Base-by-base conservation (phyloP, 2,113 vertebrate genomes). In the Syngnathus typhle region DNA sequence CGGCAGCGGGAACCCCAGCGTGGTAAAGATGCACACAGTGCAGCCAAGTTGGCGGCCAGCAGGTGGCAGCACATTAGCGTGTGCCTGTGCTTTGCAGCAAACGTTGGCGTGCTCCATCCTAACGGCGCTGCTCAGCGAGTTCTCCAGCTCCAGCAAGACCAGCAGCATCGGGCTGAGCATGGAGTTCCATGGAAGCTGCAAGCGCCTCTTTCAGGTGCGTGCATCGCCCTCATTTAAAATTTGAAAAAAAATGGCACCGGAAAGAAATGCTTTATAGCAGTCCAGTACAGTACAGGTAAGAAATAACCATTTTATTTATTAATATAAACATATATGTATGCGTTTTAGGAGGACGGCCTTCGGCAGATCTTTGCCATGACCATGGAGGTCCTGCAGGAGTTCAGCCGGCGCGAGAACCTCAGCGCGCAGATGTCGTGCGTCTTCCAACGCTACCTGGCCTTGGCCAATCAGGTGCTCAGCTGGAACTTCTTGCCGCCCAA, bases 401-500 rank as follows among this genome's bases (percentile, higher is more conserved):
- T 98, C 88, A 96, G 95, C 88, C 91, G 94, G 72, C 87, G 94
- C 60, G 96, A 98, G 78, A 97, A 95, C 89, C 93, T 99, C 75
- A 98, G 75, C 52, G 96, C 96, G 68, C 96, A 99, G 85, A 95
- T 98, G 95, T 99, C 97, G 43, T 97, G 93, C 0, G 96, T 99
- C 72, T 99, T 98, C 90, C 97, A 98, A 88, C 95, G 96, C 59
- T 98, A 98, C 80, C 91, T 99, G 86, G 92, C 96, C 79, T 92
- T 99, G 62, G 95, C 97, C 86, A 99, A 98, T 88, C 96, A 98
- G 84, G 95, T 98, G 78, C 92, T 99, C 89, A 98, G 97, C 89
- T 98, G 97, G 97, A 99, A 99, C 89, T 99, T 99, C 84, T 91
- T 99, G 85, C 97, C 97, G 75, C 96, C 96, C 63, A 98, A 98